Percentiles rank a stretch among this genome's conserved stretches.
These are phyloP conservation scores for Leptothorax acervorum DNA, from an alignment of 2,888 invertebrate species.

Conservation along the genomic window DNA sequence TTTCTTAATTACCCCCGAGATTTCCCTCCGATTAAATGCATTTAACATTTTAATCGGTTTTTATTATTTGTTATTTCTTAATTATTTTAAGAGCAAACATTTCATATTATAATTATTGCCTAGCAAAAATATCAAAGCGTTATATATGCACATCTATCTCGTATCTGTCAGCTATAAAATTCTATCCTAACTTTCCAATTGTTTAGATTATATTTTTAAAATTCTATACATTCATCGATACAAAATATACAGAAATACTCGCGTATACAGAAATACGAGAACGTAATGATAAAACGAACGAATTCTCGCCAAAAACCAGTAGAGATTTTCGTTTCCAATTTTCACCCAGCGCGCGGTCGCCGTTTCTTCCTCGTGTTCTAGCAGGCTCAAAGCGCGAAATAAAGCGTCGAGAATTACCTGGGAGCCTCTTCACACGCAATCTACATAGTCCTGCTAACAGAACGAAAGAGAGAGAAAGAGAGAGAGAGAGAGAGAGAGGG, in stretches of 20 bases:
- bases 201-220: slow-evolving; percentile 9
- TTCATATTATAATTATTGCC: neutral
- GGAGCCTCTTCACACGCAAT: slow-evolving; percentile 80
- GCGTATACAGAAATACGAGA: neutral
- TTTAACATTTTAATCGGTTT: neutral
- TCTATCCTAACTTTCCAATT: neutral
- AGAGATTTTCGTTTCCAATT: slow-evolving; percentile 47
- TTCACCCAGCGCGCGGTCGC: slow-evolving; percentile 28
- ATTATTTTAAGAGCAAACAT: neutral
- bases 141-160: neutral
- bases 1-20: neutral
- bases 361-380: slow-evolving; percentile 39
- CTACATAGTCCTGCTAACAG: slow-evolving; percentile 73
- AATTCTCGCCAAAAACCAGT: slow-evolving; percentile 31
- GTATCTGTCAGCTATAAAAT: too few species aligned
- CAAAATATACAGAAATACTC: neutral
- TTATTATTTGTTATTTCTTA: neutral
- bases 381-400: slow-evolving; percentile 60
- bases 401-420: slow-evolving; percentile 76
- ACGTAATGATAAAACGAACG: slow-evolving; percentile 6
- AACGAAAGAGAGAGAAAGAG: slow-evolving; percentile 61
- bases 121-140: neutral
- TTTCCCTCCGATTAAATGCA: neutral
- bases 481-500: slow-evolving; percentile 30
- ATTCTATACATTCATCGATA: neutral